Evolutionary conservation across 2,113 vertebrate genomes (phyloP).

Genomic region (Callionymus lyra): DNA sequence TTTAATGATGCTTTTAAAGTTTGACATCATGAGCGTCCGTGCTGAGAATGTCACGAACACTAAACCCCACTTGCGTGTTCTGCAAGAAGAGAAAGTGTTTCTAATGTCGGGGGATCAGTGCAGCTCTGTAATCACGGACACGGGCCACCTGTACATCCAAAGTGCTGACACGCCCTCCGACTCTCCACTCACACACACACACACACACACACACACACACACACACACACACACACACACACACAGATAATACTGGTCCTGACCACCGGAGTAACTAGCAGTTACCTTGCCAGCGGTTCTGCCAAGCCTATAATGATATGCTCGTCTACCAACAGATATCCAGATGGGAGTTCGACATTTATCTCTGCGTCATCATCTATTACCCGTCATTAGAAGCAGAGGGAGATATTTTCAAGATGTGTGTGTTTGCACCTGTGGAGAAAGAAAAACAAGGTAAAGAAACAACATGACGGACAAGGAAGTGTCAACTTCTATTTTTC

Average conservation of each 20-base stretch:
- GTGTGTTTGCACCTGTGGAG: slow-evolving; percentile 47
- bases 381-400: slow-evolving; percentile 48
- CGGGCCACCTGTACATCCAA: slow-evolving; percentile 39
- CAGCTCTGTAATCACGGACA: slow-evolving; percentile 18
- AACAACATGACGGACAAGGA: no score
- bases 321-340: slow-evolving; percentile 21
- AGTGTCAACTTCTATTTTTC: no score
- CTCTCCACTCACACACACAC: slow-evolving; percentile 17
- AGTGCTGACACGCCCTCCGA: slow-evolving; percentile 17
- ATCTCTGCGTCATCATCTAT: slow-evolving; percentile 44
- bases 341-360: slow-evolving; percentile 41
- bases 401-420: slow-evolving; percentile 39
- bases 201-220: slow-evolving; percentile 14
- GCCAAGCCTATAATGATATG: slow-evolving; percentile 54
- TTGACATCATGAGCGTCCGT: slow-evolving; percentile 1
- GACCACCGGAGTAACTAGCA: slow-evolving; percentile 44
- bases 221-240: slow-evolving; percentile 20
- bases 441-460: no score
- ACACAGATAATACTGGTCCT: slow-evolving; percentile 45
- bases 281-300: slow-evolving; percentile 39
- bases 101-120: slow-evolving; percentile 16
- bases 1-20: no score
- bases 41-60: no score
- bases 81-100: slow-evolving; percentile 37
- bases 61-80: slow-evolving; percentile 12